Conservation (phyloP, 2,113 vertebrate genomes). For the Pseudopipra pipra region DNA sequence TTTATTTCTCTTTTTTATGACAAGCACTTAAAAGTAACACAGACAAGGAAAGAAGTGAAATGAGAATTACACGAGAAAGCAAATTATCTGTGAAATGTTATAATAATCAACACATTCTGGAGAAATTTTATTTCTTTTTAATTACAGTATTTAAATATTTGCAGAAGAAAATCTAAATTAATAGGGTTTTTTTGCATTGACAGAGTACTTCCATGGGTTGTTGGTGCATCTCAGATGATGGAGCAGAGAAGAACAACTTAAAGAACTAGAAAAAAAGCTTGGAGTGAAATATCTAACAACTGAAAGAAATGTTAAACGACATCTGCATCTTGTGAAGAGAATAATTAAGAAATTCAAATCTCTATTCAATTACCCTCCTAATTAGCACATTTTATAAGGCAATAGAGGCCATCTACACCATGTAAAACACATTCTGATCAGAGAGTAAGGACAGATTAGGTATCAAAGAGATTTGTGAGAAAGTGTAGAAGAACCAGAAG, state of each 20-base stretch:
- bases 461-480: not conserved
- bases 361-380: not conserved
- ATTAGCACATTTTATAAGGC: not conserved
- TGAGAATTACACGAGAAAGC: not conserved
- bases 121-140: not conserved
- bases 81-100: not conserved
- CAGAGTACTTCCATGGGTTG: not conserved
- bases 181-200: not conserved
- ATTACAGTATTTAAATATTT: not conserved
- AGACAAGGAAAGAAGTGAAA: not conserved
- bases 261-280: not conserved
- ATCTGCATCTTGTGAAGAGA: not conserved
- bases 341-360: not conserved
- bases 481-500: not conserved
- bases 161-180: not conserved
- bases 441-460: not conserved
- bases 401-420: not conserved
- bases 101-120: not conserved
- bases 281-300: not conserved
- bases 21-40: not conserved
- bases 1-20: not conserved
- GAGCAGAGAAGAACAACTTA: not conserved
- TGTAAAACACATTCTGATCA: not conserved
- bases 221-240: not conserved
- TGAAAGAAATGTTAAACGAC: not conserved